These are phyloP conservation scores for Lucifuga dentata DNA, from an alignment of 2,113 vertebrate species.

Conservation along the genomic window DNA sequence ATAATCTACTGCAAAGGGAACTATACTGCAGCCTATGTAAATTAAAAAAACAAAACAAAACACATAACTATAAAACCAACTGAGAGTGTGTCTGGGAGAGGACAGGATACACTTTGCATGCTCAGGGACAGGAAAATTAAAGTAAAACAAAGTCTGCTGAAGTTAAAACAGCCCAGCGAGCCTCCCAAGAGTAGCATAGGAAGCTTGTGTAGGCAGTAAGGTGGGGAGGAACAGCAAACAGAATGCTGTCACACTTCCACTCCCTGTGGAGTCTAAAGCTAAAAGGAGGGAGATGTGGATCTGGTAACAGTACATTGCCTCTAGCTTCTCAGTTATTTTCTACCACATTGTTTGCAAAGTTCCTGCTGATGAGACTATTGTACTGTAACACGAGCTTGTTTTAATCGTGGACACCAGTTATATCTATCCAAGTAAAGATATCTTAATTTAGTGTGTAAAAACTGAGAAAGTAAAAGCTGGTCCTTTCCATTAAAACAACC, in stretches of 20 bases:
- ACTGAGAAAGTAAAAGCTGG: background rate
- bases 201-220: conserved; percentile 66
- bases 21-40: conserved; percentile 33
- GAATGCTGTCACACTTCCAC: conserved; percentile 68
- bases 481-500: background rate
- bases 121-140: conserved; percentile 78
- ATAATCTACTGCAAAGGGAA: conserved; percentile 54
- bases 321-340: conserved; percentile 63
- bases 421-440: conserved; percentile 13
- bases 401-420: conserved; percentile 42
- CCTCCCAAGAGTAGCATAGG: conserved; percentile 68
- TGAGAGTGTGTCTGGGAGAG: conserved; percentile 58
- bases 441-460: conserved; percentile 33
- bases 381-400: conserved; percentile 44
- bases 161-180: conserved; percentile 67
- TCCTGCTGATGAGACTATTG: conserved; percentile 75
- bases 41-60: no score
- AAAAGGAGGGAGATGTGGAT: conserved; percentile 59
- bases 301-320: conserved; percentile 64
- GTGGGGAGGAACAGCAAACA: conserved; percentile 73
- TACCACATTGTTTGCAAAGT: conserved; percentile 64
- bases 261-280: conserved; percentile 67
- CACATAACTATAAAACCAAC: conserved; percentile 66
- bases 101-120: conserved; percentile 43
- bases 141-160: conserved; percentile 76